Percentiles rank a stretch among this genome's conserved stretches.
phyloP scores from a whole-genome alignment of 2,113 vertebrate genomes.

The Martes martes region DNA sequence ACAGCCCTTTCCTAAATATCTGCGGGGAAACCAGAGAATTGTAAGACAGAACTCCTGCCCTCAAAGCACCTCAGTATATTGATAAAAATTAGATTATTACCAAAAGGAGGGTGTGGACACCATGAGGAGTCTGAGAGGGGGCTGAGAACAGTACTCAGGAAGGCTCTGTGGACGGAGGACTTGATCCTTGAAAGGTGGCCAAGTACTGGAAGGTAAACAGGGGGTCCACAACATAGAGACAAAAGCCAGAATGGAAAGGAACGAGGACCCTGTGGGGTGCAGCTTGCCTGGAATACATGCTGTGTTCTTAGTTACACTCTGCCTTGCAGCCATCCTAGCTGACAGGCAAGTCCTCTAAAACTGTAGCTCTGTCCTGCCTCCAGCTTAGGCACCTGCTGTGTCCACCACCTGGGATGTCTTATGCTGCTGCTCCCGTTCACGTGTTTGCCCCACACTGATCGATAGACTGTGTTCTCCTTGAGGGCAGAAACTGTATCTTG shows the following conservation, averaged over 20 bases:
- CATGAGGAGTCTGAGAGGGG: background rate
- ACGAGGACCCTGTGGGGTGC: accelerated
- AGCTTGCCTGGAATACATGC: background rate
- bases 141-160: background rate
- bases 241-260: background rate
- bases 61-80: background rate
- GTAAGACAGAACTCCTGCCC: background rate
- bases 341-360: background rate
- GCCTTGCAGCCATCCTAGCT: background rate
- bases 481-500: background rate
- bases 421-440: background rate
- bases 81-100: background rate
- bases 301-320: background rate
- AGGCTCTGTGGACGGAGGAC: background rate
- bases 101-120: background rate
- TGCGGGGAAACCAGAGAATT: background rate
- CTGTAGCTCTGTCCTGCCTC: background rate
- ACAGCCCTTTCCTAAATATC: background rate
- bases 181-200: background rate
- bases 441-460: background rate
- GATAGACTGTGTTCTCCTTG: background rate
- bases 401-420: background rate
- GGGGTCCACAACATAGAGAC: background rate
- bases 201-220: background rate
- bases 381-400: background rate